A percentile compares a stretch with the other conserved stretches of the same genome.
Conservation (phyloP, 2,797 vertebrate genomes). For the Pempheris klunzingeri region DNA sequence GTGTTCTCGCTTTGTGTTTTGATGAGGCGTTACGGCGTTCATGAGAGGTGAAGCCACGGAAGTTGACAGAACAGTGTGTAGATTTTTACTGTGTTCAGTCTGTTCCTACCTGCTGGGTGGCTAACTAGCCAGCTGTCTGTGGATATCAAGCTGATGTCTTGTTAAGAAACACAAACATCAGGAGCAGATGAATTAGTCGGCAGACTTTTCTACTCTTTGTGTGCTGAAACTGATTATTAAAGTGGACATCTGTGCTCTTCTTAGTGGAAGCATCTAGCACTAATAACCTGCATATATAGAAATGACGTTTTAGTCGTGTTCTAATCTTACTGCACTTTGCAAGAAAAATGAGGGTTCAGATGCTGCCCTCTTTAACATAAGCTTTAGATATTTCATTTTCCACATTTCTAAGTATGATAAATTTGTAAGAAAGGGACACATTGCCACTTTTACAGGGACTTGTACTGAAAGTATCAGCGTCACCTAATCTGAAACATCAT, state of each 20-base stretch:
- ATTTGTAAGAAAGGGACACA: background rate
- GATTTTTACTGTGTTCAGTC: constrained; percentile 15
- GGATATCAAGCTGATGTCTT: constrained; percentile 24
- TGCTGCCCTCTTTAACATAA: background rate
- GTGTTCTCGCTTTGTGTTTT: constrained; percentile 10
- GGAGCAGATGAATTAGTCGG: constrained; percentile 5
- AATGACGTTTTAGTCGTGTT: background rate
- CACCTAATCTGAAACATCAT: background rate
- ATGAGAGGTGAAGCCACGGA: constrained; percentile 6
- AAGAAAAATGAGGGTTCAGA: background rate
- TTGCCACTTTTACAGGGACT: background rate
- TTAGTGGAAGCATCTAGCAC: background rate
- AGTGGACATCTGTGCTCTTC: background rate
- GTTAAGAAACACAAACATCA: constrained; percentile 31
- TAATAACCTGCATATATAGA: background rate
- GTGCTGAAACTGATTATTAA: background rate
- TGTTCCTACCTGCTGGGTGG: constrained; percentile 36
- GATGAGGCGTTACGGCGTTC: background rate
- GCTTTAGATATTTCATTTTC: background rate
- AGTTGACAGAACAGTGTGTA: constrained; percentile 21
- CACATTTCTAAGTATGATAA: background rate
- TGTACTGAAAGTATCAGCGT: background rate
- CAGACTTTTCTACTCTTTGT: background rate
- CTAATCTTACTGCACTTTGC: background rate
- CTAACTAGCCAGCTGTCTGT: constrained; percentile 35